Percentiles rank a stretch among this genome's conserved stretches.
These are phyloP conservation scores for Hyles vespertilio DNA, from an alignment of 1,140 invertebrate species.

Conservation along the genomic window DNA sequence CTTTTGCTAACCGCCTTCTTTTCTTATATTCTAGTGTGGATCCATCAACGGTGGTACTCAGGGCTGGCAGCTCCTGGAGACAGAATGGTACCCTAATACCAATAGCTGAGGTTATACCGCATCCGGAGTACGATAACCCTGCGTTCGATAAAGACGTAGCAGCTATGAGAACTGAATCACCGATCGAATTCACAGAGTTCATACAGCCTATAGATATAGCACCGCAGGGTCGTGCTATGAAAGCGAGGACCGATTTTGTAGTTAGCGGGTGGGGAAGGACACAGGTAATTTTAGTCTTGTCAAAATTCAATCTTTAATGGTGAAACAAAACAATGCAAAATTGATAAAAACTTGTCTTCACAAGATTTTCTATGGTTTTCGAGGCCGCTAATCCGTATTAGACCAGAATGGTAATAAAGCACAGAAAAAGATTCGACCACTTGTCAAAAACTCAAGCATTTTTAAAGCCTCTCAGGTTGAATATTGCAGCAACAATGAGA, in stretches of 20 bases:
- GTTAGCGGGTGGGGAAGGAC: constrained; percentile 61
- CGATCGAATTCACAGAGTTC: constrained; percentile 45
- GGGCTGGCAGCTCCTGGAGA: constrained; percentile 59
- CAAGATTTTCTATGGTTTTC: too few species aligned
- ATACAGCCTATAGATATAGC: constrained; percentile 48
- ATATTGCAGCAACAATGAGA: too few species aligned
- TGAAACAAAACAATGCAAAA: too few species aligned
- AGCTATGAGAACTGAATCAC: constrained; percentile 64
- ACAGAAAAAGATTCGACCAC: too few species aligned
- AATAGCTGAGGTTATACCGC: constrained; percentile 59
- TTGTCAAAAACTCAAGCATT: too few species aligned
- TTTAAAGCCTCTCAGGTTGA: too few species aligned
- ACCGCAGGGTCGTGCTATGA: constrained; percentile 25
- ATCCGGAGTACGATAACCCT: constrained; percentile 68
- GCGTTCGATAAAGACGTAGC: constrained; percentile 78
- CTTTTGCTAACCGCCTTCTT: not conserved
- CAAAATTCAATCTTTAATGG: not conserved
- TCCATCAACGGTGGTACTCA: constrained; percentile 53
- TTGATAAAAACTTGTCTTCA: too few species aligned
- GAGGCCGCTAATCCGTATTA: too few species aligned
- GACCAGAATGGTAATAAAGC: too few species aligned
- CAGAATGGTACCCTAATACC: constrained; percentile 61
- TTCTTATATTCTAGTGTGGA: constrained; percentile 45
- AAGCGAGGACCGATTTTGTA: constrained; percentile 28
- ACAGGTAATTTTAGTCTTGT: constrained; percentile 25